Conservation (phyloP, 2,113 vertebrate species). For the Xenopus borealis region DNA sequence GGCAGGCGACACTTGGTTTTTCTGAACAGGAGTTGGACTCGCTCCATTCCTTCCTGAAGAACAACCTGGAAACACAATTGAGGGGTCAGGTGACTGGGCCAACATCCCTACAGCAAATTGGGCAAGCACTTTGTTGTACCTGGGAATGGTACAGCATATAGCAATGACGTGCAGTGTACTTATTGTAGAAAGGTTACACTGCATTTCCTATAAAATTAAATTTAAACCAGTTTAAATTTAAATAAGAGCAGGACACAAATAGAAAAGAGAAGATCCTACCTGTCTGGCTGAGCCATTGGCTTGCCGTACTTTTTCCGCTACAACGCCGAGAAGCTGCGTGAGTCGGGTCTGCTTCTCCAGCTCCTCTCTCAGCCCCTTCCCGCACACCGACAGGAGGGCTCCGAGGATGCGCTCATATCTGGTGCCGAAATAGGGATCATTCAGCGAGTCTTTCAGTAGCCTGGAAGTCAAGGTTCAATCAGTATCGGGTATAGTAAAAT, state of each 20-base stretch:
- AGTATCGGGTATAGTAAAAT: no score
- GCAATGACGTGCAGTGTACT: no score
- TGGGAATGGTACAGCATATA: no score
- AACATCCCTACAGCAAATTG: no score
- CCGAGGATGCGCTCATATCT: conserved; percentile 86
- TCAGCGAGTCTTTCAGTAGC: conserved; percentile 90
- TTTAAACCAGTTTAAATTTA: not conserved
- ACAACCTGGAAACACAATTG: conserved; percentile 68
- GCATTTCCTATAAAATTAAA: no score
- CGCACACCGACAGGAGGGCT: conserved; percentile 85
- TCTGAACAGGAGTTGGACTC: conserved; percentile 87
- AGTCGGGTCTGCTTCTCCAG: conserved; percentile 86
- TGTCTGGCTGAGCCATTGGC: conserved; percentile 84
- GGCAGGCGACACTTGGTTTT: conserved; percentile 85
- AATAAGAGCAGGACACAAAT: not conserved
- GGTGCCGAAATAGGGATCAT: conserved; percentile 80
- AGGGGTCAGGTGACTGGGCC: not conserved
- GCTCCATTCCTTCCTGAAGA: conserved; percentile 88
- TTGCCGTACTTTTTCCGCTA: conserved; percentile 90
- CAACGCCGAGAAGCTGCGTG: conserved; percentile 82
- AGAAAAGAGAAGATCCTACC: conserved; percentile 59
- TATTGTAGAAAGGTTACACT: no score
- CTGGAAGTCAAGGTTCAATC: conserved; percentile 56
- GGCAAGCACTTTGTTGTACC: no score
- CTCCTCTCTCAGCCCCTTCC: conserved; percentile 80